A percentile compares a stretch with the other conserved stretches of the same genome.
phyloP scores from a whole-genome alignment of 2,888 invertebrate genomes.

The Choreutis nemorana region DNA sequence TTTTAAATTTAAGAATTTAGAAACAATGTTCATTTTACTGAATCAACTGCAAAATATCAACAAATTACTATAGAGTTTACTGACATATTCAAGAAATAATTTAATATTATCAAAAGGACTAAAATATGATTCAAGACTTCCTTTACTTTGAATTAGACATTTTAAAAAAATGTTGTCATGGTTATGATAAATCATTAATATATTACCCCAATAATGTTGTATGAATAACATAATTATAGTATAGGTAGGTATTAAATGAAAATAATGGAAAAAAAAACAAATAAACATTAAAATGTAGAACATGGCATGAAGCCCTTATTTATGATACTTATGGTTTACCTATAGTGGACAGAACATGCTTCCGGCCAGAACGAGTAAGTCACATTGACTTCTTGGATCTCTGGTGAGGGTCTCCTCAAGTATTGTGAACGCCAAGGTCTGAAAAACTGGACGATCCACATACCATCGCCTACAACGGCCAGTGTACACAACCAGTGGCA shows the following conservation, averaged over 20 bases:
- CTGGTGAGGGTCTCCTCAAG: slow-evolving; percentile 47
- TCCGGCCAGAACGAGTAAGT: slow-evolving; percentile 51
- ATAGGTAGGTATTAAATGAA: not conserved
- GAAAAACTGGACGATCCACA: slow-evolving; percentile 68
- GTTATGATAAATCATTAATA: too few relatives aligned
- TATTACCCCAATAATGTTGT: too few relatives aligned
- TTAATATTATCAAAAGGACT: too few relatives aligned
- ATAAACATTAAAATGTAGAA: slow-evolving; percentile 36
- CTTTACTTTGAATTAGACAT: too few relatives aligned
- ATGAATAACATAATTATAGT: too few relatives aligned
- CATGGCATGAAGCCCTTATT: slow-evolving; percentile 54
- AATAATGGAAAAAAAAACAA: slow-evolving; percentile 12
- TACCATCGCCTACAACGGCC: slow-evolving; percentile 63
- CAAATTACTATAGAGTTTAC: too few relatives aligned
- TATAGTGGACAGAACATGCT: slow-evolving; percentile 57
- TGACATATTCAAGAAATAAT: too few relatives aligned
- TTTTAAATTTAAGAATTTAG: too few relatives aligned
- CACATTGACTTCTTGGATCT: slow-evolving; percentile 55
- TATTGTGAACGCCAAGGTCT: slow-evolving; percentile 57
- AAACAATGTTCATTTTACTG: too few relatives aligned
- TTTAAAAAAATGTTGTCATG: too few relatives aligned
- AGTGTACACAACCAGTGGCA: slow-evolving; percentile 52
- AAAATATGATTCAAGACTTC: too few relatives aligned
- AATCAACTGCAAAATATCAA: too few relatives aligned
- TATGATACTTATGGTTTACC: slow-evolving; percentile 67